Conservation (phyloP, 2,797 vertebrate species). For the Onychomys torridus region DNA sequence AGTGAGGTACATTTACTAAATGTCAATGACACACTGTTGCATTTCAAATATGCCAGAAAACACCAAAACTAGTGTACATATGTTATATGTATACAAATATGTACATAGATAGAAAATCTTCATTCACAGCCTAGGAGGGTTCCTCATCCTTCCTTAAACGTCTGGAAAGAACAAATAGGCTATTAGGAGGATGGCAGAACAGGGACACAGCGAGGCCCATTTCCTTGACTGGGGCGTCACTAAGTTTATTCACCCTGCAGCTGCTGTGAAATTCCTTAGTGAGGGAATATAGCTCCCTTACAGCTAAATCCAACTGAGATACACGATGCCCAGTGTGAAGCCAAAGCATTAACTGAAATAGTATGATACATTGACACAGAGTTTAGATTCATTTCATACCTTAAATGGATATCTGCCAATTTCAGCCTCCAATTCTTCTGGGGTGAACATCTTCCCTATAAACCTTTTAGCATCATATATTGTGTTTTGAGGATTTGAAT, state of each 20-base stretch:
- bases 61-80: background rate
- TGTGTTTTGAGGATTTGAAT: constrained; percentile 95
- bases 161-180: background rate
- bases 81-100: background rate
- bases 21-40: background rate
- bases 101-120: background rate
- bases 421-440: constrained; percentile 90
- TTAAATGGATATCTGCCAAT: constrained; percentile 95
- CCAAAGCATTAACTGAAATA: background rate
- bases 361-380: background rate
- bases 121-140: background rate
- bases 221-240: background rate
- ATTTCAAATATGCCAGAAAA: constrained; percentile 41
- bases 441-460: constrained; percentile 95
- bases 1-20: background rate
- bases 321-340: background rate
- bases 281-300: background rate
- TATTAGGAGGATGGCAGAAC: background rate
- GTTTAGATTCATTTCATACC: constrained; percentile 86
- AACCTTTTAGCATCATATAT: constrained; percentile 98
- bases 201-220: background rate
- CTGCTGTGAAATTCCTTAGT: background rate
- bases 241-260: background rate
- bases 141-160: background rate
- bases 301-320: background rate